Base-by-base conservation (phyloP, 1,140 invertebrate species). In the Apis florea region DNA sequence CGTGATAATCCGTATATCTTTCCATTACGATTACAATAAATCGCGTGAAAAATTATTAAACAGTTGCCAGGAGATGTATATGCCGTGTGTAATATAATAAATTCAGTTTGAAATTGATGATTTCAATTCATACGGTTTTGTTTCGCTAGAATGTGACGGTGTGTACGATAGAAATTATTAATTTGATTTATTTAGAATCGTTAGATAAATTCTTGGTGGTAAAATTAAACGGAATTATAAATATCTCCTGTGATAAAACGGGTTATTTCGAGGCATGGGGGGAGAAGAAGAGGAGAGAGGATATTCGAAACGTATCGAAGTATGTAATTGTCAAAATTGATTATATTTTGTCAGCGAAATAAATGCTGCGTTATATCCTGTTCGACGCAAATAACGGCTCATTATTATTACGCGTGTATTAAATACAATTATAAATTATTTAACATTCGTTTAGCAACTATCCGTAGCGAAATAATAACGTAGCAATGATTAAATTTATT, bases 111-210 rank as follows among this genome's bases (percentile, higher is more conserved):
- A 59, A 59, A 73, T 61, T n/a, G 70, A 21, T 73, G 13, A 59
- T 59, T 40, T n/a, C 19, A 24, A 58, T 73, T 58, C 19, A n/a
- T 17, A 40, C 54, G 54, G n/a, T 24, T 72, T 24, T 24, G 54
- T 47, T 24, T 40, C 54, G 17, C 53, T 6, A 19, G 26, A n/a
- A n/a, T 21, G 51, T 0, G 31, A 40, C 0, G 31, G 5, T 40
- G 31, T 54, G 12, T 9, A 13, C 9, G n/a, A n/a, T 10, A 0
- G 21, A 73, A 24, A 61, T 47, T 26, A 24, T 47, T 73, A 59
- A 59, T 73, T 73, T 73, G 31, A 59, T 73, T 59, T 59, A 73
- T 73, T 73, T 59, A 58, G 9, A 59, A 56, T n/a, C 19, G 26
- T 26, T 71, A 71, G 40, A 24, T 61, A 47, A 73, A 73, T 73